Conservation (phyloP, 2,113 vertebrate species). For the Oxygymnocypris stewartii region DNA sequence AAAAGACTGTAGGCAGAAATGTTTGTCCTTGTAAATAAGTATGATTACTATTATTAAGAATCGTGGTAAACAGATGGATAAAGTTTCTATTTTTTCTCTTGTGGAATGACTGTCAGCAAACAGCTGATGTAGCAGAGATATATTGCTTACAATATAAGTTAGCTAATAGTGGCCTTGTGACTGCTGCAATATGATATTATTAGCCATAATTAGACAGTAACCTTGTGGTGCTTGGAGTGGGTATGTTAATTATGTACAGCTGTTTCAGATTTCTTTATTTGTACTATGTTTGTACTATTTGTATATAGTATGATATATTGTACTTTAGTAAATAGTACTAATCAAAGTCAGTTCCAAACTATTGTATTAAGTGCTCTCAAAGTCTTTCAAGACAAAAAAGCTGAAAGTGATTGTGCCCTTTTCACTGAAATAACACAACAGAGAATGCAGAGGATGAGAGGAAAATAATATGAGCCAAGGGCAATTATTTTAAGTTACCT, state of each 20-base stretch:
- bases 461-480: slow-evolving; percentile 7
- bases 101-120: not conserved
- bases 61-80: not conserved
- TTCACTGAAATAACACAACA: not conserved
- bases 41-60: slow-evolving; percentile 2
- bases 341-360: not conserved
- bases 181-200: slow-evolving; percentile 18
- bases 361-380: not conserved
- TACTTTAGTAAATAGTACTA: slow-evolving; percentile 1
- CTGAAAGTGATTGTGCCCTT: not conserved
- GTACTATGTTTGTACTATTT: no score
- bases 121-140: not conserved
- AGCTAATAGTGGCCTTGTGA: not conserved
- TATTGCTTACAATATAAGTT: slow-evolving; percentile 1
- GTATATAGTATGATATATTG: no score
- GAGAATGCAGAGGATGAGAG: not conserved
- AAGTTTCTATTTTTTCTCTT: slow-evolving; percentile 18
- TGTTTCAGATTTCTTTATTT: not conserved
- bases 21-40: not conserved
- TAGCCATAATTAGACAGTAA: slow-evolving; percentile 29
- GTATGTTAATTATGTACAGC: slow-evolving; percentile 23
- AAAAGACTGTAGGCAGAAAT: not conserved
- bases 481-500: slow-evolving; percentile 30
- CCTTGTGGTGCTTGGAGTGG: not conserved
- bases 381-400: not conserved